phyloP scores from a whole-genome alignment of 1,140 invertebrate species.

The Sipha flava region DNA sequence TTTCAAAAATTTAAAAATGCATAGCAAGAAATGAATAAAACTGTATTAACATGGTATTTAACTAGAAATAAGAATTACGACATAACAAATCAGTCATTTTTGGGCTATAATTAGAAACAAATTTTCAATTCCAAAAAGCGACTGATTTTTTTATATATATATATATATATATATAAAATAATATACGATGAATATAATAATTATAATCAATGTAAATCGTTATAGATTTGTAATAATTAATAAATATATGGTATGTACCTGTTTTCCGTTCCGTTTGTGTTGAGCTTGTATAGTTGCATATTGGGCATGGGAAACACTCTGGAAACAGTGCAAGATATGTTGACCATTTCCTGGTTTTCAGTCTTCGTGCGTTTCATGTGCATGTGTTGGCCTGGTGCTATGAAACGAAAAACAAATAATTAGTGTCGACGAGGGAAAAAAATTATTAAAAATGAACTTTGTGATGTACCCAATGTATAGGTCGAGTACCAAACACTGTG shows the following conservation, averaged over 20 bases:
- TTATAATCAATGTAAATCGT: too few relatives aligned
- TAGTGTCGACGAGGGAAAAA: too few relatives aligned
- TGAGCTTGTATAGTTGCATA: constrained; percentile 43
- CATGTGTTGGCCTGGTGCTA: not conserved
- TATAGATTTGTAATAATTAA: too few relatives aligned
- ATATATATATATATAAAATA: too few relatives aligned
- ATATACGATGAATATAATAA: too few relatives aligned
- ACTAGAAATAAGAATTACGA: too few relatives aligned
- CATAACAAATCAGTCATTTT: not conserved
- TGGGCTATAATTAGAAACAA: not conserved
- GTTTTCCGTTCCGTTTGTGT: not conserved
- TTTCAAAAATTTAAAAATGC: too few relatives aligned
- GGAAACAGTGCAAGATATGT: constrained; percentile 49
- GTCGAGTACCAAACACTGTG: too few relatives aligned
- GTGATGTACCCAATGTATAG: too few relatives aligned
- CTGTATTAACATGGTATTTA: too few relatives aligned
- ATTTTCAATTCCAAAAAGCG: not conserved
- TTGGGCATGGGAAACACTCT: constrained; percentile 50
- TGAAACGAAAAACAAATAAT: not conserved
- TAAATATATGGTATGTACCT: not conserved
- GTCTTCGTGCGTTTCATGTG: constrained; percentile 1
- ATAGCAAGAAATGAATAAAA: too few relatives aligned
- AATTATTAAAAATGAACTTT: too few relatives aligned
- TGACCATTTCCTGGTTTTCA: constrained; percentile 44
- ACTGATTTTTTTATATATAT: not conserved